Evolutionary conservation across 2,797 vertebrate species (phyloP), one percentile per base, ranked within the genome.

Genomic region (Melanitta fusca): DNA sequence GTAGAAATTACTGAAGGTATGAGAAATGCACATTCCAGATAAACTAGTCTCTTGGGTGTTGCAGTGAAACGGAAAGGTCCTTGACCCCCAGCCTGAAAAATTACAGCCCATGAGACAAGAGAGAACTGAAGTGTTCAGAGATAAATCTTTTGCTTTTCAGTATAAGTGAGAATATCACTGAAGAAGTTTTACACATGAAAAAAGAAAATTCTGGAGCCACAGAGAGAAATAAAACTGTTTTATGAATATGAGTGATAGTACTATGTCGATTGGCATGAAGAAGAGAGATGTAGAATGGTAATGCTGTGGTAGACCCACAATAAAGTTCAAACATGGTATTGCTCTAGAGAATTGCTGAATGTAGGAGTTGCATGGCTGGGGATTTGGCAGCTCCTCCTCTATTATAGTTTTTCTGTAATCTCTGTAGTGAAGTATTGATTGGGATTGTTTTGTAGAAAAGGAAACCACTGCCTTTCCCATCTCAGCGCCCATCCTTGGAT

Each of bases 141-240:
- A 84, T 95, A 96, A 96, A 96, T 96, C 91, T 94, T 92, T 43
- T 94, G 83, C 58, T 96, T 83, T 80, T 86, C 81, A 39, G 39
- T 60, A 16, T 82, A 86, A 95, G 79, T 54, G 72, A 93, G 78
- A 54, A 22, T 80, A 72, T 86, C 11, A 2, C 36, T 95, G 74
- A 88, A 75, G 85, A 80, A 83, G 61, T 89, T 94, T 89, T 93
- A 92, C 51, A 86, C 30, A 6, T 85, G 65, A 80, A 75, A 91
- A 83, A 79, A 88, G 64, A 62, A 30, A 92, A 68, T 56, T 69
- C 68, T 77, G 82, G 81, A 91, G 66, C 28, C 56, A 66, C 28
- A 69, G 32, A 30, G 47, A 57, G 70, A 77, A 89, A 64, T 66
- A 85, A 89, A 57, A 82, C 25, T 62, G 38, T 71, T 89, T 83